Percentiles rank a stretch among this genome's conserved stretches.
phyloP scores from a whole-genome alignment of 2,888 invertebrate species.

The Bhutanitis thaidina region DNA sequence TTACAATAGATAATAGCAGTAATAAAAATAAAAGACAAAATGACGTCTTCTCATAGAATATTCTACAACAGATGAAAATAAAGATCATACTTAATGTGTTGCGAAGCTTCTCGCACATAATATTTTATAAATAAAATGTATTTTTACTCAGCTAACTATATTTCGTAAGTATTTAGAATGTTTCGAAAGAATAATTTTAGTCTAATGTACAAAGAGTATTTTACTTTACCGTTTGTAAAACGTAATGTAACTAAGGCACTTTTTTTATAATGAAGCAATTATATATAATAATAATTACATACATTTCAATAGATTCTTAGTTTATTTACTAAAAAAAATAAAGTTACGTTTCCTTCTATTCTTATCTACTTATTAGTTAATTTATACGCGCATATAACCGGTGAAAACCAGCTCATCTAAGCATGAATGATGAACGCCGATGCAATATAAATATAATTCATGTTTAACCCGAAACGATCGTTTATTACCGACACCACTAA shows the following conservation, averaged over 20 bases:
- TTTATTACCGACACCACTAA: slow-evolving; percentile 7
- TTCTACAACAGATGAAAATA: background rate
- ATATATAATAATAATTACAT: too few species aligned
- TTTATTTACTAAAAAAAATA: too few species aligned
- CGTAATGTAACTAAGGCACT: too few species aligned
- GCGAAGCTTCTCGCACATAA: background rate
- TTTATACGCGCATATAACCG: background rate
- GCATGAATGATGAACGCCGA: background rate
- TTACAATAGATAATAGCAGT: slow-evolving; percentile 4
- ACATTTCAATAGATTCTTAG: too few species aligned
- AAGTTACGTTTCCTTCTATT: too few species aligned
- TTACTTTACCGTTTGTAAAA: too few species aligned
- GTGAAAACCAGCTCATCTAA: background rate
- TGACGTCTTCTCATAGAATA: background rate
- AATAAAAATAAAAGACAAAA: slow-evolving; percentile 17
- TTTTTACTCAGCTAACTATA: too few species aligned
- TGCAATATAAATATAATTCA: background rate
- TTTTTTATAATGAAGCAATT: too few species aligned
- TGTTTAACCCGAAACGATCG: background rate
- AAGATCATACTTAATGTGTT: slow-evolving; percentile 9
- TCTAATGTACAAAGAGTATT: too few species aligned
- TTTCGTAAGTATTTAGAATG: too few species aligned
- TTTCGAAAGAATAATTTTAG: too few species aligned
- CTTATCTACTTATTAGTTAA: background rate
- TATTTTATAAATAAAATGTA: too few species aligned